Base-by-base conservation (phyloP, 2,888 invertebrate genomes). In the Eupithecia subumbrata region DNA sequence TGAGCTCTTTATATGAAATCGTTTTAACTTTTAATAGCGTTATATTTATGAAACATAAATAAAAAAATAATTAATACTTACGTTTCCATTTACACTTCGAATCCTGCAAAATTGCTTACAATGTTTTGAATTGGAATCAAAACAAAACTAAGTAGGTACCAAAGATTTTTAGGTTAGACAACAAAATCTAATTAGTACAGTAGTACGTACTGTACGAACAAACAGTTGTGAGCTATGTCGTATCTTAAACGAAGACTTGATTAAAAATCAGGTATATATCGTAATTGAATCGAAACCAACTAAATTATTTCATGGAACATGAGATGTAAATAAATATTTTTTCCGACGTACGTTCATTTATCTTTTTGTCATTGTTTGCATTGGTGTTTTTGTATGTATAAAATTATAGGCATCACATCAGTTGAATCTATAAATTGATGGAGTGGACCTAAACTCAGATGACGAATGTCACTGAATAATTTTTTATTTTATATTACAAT, bases 281-380 rank as follows among this genome's bases (percentile, higher is more conserved):
- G 12, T 14, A 43, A 45, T 5, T 45, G 40, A 40, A 40, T 7
- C 45, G 5, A 48, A 7, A 48, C 5, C 16, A 48, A 7, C 48
- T 2, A 48, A 48, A 48, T 48, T 48, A 52, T n/a, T 52, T 52
- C 18, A 45, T 45, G 4, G 1, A 9, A 40, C 40, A 11, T 40
- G 9, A 30, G 30, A 30, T 30, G 30, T 14, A 37, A 52, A 52
- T n/a, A 52, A 52, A n/a, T n/a, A 52, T n/a, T 52, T 52, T n/a
- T 52, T n/a, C n/a, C n/a, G 18, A 52, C n/a, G 52, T n/a, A 52
- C n/a, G n/a, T 52, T 52, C 52, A 52, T 52, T 52, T 52, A 52
- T n/a, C n/a, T 52, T 52, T 52, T 52, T n/a, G 52, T n/a, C 8
- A 18, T 48, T 9, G 52, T 9, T n/a, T 52, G n/a, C n/a, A 48